Percentiles rank a stretch among this genome's conserved stretches.
Conservation (phyloP, 2,888 invertebrate species). For the Platycheirus albimanus region DNA sequence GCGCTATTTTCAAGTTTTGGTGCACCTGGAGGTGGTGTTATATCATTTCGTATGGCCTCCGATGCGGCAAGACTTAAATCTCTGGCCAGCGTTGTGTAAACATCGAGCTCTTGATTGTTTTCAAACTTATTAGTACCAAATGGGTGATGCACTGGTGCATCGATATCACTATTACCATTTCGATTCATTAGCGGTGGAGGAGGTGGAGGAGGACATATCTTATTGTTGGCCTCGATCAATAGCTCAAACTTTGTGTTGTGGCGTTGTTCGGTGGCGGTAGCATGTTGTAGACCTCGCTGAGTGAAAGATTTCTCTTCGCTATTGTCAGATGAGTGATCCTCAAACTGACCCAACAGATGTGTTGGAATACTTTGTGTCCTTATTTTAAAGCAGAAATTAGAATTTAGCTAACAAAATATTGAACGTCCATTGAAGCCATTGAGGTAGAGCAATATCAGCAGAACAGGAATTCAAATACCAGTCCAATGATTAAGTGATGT, state of each 20-base stretch:
- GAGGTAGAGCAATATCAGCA: no score
- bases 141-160: conserved; percentile 44
- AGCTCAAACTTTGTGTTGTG: conserved; percentile 37
- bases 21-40: conserved; percentile 82
- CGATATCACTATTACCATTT: conserved; percentile 50
- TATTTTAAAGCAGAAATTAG: conserved; percentile 7
- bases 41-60: conserved; percentile 78
- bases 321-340: conserved; percentile 79
- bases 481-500: no score
- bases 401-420: no score
- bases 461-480: no score
- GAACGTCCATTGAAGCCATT: no score
- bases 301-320: conserved; percentile 77
- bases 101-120: conserved; percentile 40
- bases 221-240: conserved; percentile 36
- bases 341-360: conserved; percentile 81
- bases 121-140: conserved; percentile 48
- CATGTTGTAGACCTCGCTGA: conserved; percentile 34
- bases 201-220: conserved; percentile 31
- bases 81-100: conserved; percentile 60
- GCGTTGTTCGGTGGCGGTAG: conserved; percentile 2
- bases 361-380: conserved; percentile 83
- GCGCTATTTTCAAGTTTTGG: conserved; percentile 82
- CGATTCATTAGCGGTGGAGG: conserved; percentile 21
- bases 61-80: conserved; percentile 76